Evolutionary conservation across 2,113 vertebrate genomes (phyloP), one percentile per base, ranked within the genome.

Genomic region (Tauraco erythrolophus): DNA sequence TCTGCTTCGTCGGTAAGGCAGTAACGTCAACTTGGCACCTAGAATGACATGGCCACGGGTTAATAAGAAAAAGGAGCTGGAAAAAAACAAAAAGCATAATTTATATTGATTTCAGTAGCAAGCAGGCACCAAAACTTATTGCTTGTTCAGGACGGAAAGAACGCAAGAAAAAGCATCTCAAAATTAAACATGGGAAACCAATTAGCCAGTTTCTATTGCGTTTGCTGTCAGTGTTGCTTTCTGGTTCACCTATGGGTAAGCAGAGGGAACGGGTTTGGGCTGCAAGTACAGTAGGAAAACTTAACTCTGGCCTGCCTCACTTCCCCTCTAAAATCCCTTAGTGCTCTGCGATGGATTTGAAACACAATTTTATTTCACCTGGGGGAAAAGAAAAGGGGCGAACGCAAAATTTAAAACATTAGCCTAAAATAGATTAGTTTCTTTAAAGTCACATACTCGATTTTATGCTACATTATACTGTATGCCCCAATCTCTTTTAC

Each of bases 1-100:
- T 98, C 94, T 99, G 98, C 75, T 98, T 98, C 71, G 84, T 54
- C 1, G 98, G 96, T 61, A 99, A 96, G 6, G 97, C 97, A 3
- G 96, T 97, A 62, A 99, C 97, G 71, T 99, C 99, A 90, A 99
- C 98, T 84, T 99, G 99, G 92, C 99, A 98, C 97, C 99, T 99
- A 95, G 58, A 96, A 85, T 16, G 43, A 66, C 33, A 93, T 56
- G 43, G 61, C 18, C 45, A 84, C 66, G 30, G 23, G 72, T 97
- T 94, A 97, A 81, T 22, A 39, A 7, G 33, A 56, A 82, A 78
- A 61, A 81, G 6, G 35, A 66, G 16, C 18, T 31, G 8, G 8
- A 6, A 1, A 11, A 4, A 35, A 19, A 77, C 45, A 3, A 57
- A 57, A 61, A 37, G 7, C 7, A 68, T 43, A 6, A 15, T 41